Conservation (phyloP, 2,888 invertebrate species). For the Temnothorax rugatulus region DNA sequence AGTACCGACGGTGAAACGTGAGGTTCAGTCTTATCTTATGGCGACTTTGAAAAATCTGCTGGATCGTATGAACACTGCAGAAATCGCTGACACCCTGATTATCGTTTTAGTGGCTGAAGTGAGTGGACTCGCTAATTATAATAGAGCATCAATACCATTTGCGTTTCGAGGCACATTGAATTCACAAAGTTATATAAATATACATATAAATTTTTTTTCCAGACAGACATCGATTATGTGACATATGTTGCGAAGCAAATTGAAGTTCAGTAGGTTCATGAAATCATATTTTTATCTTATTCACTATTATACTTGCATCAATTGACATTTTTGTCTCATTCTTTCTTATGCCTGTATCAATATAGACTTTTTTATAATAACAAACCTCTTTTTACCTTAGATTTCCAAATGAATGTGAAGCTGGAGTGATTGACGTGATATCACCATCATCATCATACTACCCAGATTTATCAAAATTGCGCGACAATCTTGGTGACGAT, state of each 20-base stretch:
- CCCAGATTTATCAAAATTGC: slow-evolving; percentile 93
- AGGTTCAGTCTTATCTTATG: slow-evolving; percentile 95
- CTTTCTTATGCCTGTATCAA: slow-evolving; percentile 1
- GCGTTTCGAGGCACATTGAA: not conserved
- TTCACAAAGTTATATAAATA: not conserved
- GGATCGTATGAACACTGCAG: slow-evolving; percentile 91
- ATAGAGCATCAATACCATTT: not conserved
- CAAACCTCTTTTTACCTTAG: slow-evolving; percentile 85
- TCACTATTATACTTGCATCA: not conserved
- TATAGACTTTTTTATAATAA: not conserved
- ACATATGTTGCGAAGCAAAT: slow-evolving; percentile 92
- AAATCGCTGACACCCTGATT: slow-evolving; percentile 93
- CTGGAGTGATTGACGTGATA: slow-evolving; percentile 95
- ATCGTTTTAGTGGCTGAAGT: slow-evolving; percentile 95
- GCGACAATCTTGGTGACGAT: slow-evolving; percentile 94
- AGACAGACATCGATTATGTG: slow-evolving; percentile 92
- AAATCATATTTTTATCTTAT: not conserved
- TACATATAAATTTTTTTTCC: slow-evolving; percentile 81
- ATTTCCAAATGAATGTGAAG: slow-evolving; percentile 91
- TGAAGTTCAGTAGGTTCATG: slow-evolving; percentile 90
- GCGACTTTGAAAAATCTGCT: slow-evolving; percentile 95
- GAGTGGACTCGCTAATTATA: slow-evolving; percentile 67
- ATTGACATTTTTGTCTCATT: not conserved
- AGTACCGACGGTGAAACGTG: slow-evolving; percentile 95
- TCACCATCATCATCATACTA: slow-evolving; percentile 95